Conservation (phyloP, 1,140 invertebrate species). For the Rhopalosiphum maidis region DNA sequence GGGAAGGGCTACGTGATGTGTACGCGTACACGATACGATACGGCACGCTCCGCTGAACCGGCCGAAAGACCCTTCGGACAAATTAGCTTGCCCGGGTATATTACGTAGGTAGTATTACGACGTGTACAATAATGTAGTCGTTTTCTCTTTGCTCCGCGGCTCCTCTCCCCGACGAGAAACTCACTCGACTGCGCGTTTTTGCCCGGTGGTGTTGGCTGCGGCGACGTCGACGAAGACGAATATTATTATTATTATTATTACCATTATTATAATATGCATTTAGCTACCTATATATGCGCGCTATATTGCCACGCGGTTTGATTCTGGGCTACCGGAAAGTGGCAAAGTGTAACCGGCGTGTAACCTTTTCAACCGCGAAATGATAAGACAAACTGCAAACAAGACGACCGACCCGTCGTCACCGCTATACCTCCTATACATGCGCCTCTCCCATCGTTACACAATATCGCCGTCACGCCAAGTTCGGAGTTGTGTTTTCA, state of each 20-base stretch:
- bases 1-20: not conserved
- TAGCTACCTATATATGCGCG: no score
- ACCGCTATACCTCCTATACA: no score
- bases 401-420: not conserved
- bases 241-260: not conserved
- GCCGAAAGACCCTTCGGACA: slow-evolving; percentile 51
- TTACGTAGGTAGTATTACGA: not conserved
- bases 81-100: not conserved
- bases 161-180: not conserved
- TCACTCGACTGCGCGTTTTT: not conserved
- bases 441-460: no score
- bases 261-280: not conserved
- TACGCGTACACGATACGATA: not conserved
- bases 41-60: slow-evolving; percentile 43
- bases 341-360: slow-evolving; percentile 31
- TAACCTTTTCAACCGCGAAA: slow-evolving; percentile 51
- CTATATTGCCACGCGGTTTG: not conserved
- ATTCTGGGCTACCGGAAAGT: not conserved
- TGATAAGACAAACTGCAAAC: slow-evolving; percentile 48
- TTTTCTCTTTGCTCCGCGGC: not conserved
- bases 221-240: not conserved
- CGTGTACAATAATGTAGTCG: not conserved
- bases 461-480: no score
- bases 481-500: slow-evolving; percentile 5
- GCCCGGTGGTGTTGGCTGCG: not conserved